These are phyloP conservation scores for Nesoenas mayeri DNA, from an alignment of 2,113 vertebrate genomes.

Conservation along the genomic window DNA sequence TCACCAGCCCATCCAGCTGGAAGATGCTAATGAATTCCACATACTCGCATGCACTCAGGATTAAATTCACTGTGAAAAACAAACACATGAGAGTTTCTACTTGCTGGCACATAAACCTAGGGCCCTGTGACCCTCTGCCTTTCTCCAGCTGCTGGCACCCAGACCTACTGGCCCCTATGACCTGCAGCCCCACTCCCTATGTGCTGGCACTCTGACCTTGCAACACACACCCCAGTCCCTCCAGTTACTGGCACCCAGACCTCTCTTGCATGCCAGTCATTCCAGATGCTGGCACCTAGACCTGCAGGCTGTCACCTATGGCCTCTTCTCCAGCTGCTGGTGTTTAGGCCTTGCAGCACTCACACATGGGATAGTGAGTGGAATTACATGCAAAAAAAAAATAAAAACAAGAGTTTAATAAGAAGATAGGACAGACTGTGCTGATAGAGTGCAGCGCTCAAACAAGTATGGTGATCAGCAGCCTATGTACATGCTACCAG, in stretches of 20 bases:
- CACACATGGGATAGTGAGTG: not conserved
- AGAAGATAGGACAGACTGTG: not conserved
- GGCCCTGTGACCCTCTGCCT: not conserved
- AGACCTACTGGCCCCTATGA: not conserved
- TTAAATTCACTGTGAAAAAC: not conserved
- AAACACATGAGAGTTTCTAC: accelerated
- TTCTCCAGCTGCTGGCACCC: not conserved
- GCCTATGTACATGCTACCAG: not conserved
- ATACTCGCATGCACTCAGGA: too few relatives aligned
- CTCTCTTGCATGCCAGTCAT: not conserved
- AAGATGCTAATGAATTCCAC: not conserved
- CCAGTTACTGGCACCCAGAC: not conserved
- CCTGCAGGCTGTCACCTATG: not conserved
- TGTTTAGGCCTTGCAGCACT: not conserved
- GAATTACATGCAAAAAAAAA: not conserved
- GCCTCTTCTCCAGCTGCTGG: not conserved
- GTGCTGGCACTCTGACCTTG: not conserved
- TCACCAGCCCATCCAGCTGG: not conserved
- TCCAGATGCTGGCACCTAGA: not conserved
- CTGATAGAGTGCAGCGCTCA: not conserved
- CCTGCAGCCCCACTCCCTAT: not conserved
- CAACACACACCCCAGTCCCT: not conserved
- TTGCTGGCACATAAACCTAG: not conserved
- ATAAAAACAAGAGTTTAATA: not conserved
- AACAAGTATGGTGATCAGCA: not conserved